Evolutionary conservation across 2,113 vertebrate genomes (phyloP), one percentile per base, ranked within the genome.

Genomic region (Myxocyprinus asiaticus): DNA sequence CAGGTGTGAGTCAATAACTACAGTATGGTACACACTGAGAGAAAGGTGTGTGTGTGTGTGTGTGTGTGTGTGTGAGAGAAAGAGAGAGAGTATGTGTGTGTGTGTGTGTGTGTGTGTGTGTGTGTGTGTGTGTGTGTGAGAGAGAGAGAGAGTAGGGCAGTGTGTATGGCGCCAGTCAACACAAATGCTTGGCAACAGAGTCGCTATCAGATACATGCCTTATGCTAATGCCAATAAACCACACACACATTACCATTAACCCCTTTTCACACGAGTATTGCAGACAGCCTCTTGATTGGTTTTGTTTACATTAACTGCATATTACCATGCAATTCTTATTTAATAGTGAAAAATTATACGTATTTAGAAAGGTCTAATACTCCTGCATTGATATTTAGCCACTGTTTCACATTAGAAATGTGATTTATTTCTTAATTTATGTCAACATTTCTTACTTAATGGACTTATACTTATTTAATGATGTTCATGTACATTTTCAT

Each of bases 1-100:
- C 79, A 83, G 80, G 68, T 75, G 67, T 77, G 74, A 69, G 75
- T 87, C 83, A 79, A 80, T 84, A 87, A 68, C 81, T 33, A 59
- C 65, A 61, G 76, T 50, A 64, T 59, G 55, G 76, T 50, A 66
- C 63, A 77, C 70, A 61, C 45, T 44, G 58, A 64, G 61, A 73
- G 68, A 80, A 48, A 63, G 50, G 4, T 55, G 14, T 6, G 14
- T 51, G 63, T 59, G 72, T 74, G 62, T 77, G 65, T 56, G 65
- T 76, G 64, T 55, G 58, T 45, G 72, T 22, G 43, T 47, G 67
- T 66, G 12, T 55, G 66, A 17, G 8, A 48, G 62, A 65, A 4
- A 61, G 22, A 4, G 45, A 44, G 50, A 72, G 71, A 66, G 66
- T 15, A 48, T n/a, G 11, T n/a, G 72, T 43, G 42, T 50, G 67